Conservation (phyloP, 1,140 invertebrate genomes). For the Pseudachorutes palmiensis region DNA sequence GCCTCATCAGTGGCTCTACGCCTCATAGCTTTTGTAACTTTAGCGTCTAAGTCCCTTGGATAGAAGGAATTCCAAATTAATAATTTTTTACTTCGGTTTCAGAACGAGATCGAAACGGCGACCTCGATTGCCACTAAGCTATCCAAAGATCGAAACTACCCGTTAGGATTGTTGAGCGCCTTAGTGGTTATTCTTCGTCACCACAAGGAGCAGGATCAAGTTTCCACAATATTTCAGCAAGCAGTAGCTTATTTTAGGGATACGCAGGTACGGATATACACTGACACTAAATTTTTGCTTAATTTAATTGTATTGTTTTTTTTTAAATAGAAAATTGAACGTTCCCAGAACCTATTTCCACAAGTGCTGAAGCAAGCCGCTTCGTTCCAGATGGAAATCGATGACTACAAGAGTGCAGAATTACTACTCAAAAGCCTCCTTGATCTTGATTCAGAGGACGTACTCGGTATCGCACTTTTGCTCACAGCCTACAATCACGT, state of each 20-base stretch:
- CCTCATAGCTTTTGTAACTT: no score
- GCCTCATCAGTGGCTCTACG: no score
- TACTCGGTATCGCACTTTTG: background rate
- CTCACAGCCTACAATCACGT: background rate
- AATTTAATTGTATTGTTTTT: conserved; percentile 4
- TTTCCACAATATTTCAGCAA: background rate
- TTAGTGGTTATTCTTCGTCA: background rate
- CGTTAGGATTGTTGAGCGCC: background rate
- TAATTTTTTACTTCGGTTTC: background rate
- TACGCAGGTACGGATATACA: background rate
- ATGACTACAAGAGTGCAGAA: background rate
- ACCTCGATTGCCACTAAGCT: background rate
- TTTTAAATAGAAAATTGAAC: background rate
- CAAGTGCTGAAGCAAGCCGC: background rate
- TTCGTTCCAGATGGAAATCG: background rate
- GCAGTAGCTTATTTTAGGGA: background rate
- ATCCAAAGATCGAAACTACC: background rate
- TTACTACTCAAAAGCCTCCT: background rate
- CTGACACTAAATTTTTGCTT: background rate
- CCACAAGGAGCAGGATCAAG: background rate
- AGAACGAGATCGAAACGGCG: background rate
- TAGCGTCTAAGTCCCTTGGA: background rate
- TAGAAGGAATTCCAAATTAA: background rate
- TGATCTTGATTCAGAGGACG: background rate
- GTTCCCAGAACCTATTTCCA: background rate